These are phyloP conservation scores for Polia nebulosa DNA, from an alignment of 2,888 invertebrate genomes.

Conservation along the genomic window DNA sequence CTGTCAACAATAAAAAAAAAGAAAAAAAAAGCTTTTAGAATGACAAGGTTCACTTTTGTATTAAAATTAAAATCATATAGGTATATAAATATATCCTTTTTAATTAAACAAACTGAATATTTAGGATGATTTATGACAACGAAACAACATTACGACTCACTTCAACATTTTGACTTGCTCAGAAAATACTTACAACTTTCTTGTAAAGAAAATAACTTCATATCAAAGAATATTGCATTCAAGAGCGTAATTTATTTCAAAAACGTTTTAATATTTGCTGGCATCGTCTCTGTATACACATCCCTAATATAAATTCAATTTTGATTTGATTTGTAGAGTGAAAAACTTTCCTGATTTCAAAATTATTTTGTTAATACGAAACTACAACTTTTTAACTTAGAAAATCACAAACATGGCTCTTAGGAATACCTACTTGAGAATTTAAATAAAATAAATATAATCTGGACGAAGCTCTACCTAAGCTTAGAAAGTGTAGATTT, in stretches of 20 bases:
- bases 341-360: constrained; percentile 33
- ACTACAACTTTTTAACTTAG: constrained; percentile 30
- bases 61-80: not conserved
- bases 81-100: too few relatives aligned
- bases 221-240: constrained; percentile 51
- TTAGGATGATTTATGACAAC: constrained; percentile 12
- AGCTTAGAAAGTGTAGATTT: constrained; percentile 4
- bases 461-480: not conserved
- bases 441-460: constrained; percentile 23
- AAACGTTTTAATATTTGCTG: constrained; percentile 48
- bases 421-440: constrained; percentile 7
- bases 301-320: constrained; percentile 41
- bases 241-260: constrained; percentile 36
- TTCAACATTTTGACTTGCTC: constrained; percentile 8
- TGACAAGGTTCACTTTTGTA: not conserved
- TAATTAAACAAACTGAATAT: not conserved
- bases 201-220: constrained; percentile 44
- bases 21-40: not conserved
- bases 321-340: constrained; percentile 24
- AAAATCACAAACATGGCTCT: constrained; percentile 23
- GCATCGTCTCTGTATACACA: constrained; percentile 20
- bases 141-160: constrained; percentile 11
- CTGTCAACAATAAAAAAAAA: not conserved
- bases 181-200: constrained; percentile 38
- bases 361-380: constrained; percentile 34